Base-by-base conservation (phyloP, 2,797 vertebrate genomes). In the Lepus townsendii region DNA sequence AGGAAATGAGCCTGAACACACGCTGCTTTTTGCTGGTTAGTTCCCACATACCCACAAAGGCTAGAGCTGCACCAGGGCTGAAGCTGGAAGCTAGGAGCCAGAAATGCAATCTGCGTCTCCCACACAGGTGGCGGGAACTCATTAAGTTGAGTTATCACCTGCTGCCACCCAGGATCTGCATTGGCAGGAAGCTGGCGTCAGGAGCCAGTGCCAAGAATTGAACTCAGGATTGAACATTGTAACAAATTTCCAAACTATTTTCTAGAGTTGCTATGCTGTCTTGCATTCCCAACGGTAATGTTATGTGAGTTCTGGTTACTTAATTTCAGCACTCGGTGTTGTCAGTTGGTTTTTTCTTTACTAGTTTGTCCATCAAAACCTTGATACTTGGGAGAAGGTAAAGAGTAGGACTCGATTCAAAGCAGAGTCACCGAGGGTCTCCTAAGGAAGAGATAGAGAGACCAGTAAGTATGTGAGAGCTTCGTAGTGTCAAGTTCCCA, bases 221-320 rank as follows among this genome's bases (percentile, higher is more conserved):
- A 57, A 57, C 54, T 16, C 54, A 57, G 54, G 54, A n/a, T 69
- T 83, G 57, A 83, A 71, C n/a, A 85, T 88, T 93, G 71, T 65
- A 66, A 86, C 66, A 77, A 73, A 38, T 63, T 54, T 35, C 8
- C 35, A 63, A 27, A 54, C 63, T 85, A 6, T 72, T 91, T 75
- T 82, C 72, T 65, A 89, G 8, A 38, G 24, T 60, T 50, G 38
- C 38, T 52, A 26, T 35, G 30, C 42, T 54, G 68, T 35, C 73
- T 91, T 78, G 32, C 1, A 12, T 77, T 35, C 24, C 13, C 54
- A 47, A n/a, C 12, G 50, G 32, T 52, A 68, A 0, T 30, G 12
- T 68, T 19, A 0, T 68, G 38, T 19, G 32, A 91, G 50, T 83
- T 88, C 69, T 78, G 76, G 30, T 72, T 72, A 12, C 13, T 68